Base-by-base conservation (phyloP, 2,797 vertebrate species). In the Sebastes vulpes region DNA sequence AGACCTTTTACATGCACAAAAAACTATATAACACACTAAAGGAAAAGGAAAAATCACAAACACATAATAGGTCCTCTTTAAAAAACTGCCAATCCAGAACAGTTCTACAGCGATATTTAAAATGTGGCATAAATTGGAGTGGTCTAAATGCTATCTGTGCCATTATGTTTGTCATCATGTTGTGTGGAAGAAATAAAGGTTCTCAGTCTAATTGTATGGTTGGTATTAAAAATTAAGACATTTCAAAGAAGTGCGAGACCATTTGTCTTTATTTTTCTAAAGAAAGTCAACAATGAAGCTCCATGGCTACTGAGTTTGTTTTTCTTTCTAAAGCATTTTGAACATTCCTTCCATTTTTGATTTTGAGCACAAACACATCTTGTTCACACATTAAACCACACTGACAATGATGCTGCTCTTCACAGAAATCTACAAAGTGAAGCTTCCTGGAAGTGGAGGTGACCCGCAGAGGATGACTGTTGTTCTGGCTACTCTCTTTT, bases 351-450 rank as follows among this genome's bases (percentile, higher is more conserved):
- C 7, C 31, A n/a, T 75, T 75, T 64, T 57, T 9, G 3, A 29
- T 72, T 32, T 50, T 16, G 42, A 82, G 57, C 79, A 79, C 69
- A 79, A 63, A 35, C 79, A 63, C 61, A 74, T 57, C 12, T 11
- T 59, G 56, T 56, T 83, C 46, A 64, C 65, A 87, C 35, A 54
- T 57, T 61, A 5, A 68, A 79, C n/a, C 29, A 6, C 57, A 31
- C 23, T 9, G 29, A 66, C 25, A 53, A 31, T 46, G 6, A 57
- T 32, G 8, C 57, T 57, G 35, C 9, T 79, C 16, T 79, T 65
- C 16, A 57, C 32, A 12, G 42, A 54, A 54, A 25, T 28, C 8
- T 5, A 38, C 10, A 23, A n/a, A 65, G 6, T 16, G 18, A 12
- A 48, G 20, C 20, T 72, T 71, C 31, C 20, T 61, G 29, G 23